Conservation (phyloP, 2,113 vertebrate genomes). For the Rhinoderma darwinii region DNA sequence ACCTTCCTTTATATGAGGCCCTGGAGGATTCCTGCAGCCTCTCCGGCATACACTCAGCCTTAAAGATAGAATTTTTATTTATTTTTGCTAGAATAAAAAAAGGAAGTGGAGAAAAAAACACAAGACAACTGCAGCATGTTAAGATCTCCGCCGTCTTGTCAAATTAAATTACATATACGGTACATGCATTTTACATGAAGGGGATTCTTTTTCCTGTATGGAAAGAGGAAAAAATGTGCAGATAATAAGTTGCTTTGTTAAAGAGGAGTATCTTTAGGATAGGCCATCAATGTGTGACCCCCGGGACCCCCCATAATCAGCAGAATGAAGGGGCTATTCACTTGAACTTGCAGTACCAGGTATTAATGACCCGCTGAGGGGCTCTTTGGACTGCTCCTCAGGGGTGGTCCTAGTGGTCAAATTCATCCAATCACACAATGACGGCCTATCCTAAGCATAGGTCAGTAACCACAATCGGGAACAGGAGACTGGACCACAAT, state of each 20-base stretch:
- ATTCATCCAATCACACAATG: no score
- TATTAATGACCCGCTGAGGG: no score
- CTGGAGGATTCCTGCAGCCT: slow-evolving; percentile 56
- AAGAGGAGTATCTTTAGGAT: background rate
- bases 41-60: slow-evolving; percentile 14
- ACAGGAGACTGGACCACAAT: background rate
- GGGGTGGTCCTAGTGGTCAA: no score
- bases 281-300: background rate
- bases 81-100: background rate
- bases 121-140: slow-evolving; percentile 10
- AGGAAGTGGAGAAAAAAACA: background rate
- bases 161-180: slow-evolving; percentile 1
- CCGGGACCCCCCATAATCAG: background rate
- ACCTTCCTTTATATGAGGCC: slow-evolving; percentile 59
- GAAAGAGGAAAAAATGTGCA: background rate
- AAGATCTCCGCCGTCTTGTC: slow-evolving; percentile 23
- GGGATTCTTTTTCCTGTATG: background rate
- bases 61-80: slow-evolving; percentile 19
- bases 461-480: background rate
- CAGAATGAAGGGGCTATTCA: background rate
- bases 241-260: background rate
- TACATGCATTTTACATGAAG: slow-evolving; percentile 26
- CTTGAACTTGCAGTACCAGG: no score
- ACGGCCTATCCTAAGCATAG: no score
- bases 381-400: no score